phyloP scores from a whole-genome alignment of 2,888 invertebrate genomes.

The Choreutis nemorana region DNA sequence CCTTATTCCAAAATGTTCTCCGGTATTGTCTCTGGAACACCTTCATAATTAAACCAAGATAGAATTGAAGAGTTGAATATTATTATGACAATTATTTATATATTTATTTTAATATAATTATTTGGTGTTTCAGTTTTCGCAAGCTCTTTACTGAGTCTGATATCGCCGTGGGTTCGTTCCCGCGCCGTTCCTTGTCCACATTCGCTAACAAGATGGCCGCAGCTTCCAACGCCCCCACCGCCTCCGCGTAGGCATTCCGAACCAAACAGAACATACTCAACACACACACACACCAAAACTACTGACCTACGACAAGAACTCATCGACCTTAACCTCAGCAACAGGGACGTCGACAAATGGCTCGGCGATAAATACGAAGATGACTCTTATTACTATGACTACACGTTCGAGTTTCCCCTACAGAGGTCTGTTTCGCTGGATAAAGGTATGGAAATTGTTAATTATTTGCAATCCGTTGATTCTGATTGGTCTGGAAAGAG shows the following conservation, averaged over 20 bases:
- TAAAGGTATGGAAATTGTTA: constrained; percentile 41
- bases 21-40: too few species aligned
- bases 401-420: constrained; percentile 34
- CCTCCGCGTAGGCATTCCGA: constrained; percentile 49
- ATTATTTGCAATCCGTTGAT: constrained; percentile 35
- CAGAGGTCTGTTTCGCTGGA: constrained; percentile 48
- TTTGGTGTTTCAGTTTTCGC: constrained; percentile 73
- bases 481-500: constrained; percentile 30
- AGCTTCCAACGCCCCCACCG: constrained; percentile 34
- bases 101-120: not conserved
- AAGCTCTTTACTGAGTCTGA: constrained; percentile 86
- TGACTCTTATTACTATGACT: constrained; percentile 15
- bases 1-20: too few species aligned
- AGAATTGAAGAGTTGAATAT: too few species aligned
- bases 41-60: too few species aligned
- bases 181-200: constrained; percentile 81
- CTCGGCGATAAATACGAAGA: constrained; percentile 33
- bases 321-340: constrained; percentile 25
- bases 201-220: constrained; percentile 78
- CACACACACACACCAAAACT: constrained; percentile 22
- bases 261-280: constrained; percentile 19
- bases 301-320: constrained; percentile 48
- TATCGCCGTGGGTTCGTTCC: constrained; percentile 76
- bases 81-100: too few species aligned
- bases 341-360: constrained; percentile 39